phyloP scores from a whole-genome alignment of 2,113 vertebrate species.

The Bambusicola thoracicus region DNA sequence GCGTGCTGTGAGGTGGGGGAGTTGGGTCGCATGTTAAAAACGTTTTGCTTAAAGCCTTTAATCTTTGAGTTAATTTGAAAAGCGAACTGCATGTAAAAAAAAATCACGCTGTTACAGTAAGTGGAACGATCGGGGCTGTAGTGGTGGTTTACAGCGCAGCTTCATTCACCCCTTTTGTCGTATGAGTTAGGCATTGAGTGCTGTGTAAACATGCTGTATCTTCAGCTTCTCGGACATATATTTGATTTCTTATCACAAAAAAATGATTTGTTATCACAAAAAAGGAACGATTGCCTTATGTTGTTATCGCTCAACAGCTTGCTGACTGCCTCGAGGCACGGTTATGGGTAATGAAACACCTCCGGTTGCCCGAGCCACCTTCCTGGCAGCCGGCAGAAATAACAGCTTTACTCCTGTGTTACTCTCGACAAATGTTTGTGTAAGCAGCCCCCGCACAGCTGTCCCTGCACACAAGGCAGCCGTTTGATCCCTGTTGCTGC shows the following conservation, averaged over 20 bases:
- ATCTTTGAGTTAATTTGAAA: background rate
- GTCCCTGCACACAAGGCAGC: background rate
- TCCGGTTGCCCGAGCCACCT: accelerated
- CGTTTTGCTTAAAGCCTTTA: no score
- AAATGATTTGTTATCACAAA: background rate
- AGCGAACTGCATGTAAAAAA: background rate
- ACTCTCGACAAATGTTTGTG: background rate
- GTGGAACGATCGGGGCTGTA: no score
- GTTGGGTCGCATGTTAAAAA: no score
- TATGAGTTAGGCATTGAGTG: background rate
- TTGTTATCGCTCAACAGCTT: no score
- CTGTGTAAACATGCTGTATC: accelerated
- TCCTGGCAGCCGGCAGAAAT: accelerated
- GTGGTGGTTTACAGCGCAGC: accelerated
- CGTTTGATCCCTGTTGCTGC: background rate
- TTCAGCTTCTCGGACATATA: background rate
- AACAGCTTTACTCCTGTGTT: background rate
- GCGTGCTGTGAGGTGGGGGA: no score
- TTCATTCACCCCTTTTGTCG: background rate
- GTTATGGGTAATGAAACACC: accelerated
- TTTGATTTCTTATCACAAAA: background rate
- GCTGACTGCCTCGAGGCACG: accelerated
- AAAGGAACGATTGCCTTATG: background rate
- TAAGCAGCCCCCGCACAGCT: no score
- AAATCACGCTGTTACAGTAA: background rate